Evolutionary conservation across 2,797 vertebrate genomes (phyloP), one percentile per base, ranked within the genome.

Genomic region (Clarias pachynema): DNA sequence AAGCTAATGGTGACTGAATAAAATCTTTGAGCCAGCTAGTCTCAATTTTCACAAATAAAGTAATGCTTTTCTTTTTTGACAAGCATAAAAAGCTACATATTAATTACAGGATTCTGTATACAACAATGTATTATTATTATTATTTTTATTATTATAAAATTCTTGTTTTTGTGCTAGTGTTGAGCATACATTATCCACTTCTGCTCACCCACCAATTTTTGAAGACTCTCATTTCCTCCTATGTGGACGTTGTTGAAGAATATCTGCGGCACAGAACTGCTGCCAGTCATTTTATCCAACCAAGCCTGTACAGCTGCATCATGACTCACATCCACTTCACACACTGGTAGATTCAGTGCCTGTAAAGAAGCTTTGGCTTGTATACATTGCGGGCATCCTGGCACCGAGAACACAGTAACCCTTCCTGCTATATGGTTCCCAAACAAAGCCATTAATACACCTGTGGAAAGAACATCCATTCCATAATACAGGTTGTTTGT

Each of bases 211-310:
- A 95, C 95, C 93, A 96, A 15, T 86, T 93, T 95, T 87, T 94
- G 91, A 49, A 96, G 91, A 80, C 94, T 93, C 1, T 95, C 91
- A 0, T 93, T 94, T 44, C 94, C 94, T 22, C 95, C 95, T 0
- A 96, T 86, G 40, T 95, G 92, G 75, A 95, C 3, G 56, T 79
- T 90, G 90, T 96, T 96, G 73, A 96, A 96, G 90, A 95, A 96
- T 88, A 96, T 95, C 88, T 96, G 95, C 26, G 95, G 95, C 56
- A 95, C 93, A 0, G 94, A 91, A 88, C 85, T 91, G 80, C 91
- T 90, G 53, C 94, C 95, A 0, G 94, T 94, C 80, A 95, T 91
- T 75, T 93, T 87, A 90, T 93, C 92, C 89, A 96, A 87, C 24
- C 81, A 88, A 31, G 83, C 85, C 85, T 90, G 89, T 2, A 96